phyloP scores from a whole-genome alignment of 1,140 invertebrate species.

The Nautilus pompilius region DNA sequence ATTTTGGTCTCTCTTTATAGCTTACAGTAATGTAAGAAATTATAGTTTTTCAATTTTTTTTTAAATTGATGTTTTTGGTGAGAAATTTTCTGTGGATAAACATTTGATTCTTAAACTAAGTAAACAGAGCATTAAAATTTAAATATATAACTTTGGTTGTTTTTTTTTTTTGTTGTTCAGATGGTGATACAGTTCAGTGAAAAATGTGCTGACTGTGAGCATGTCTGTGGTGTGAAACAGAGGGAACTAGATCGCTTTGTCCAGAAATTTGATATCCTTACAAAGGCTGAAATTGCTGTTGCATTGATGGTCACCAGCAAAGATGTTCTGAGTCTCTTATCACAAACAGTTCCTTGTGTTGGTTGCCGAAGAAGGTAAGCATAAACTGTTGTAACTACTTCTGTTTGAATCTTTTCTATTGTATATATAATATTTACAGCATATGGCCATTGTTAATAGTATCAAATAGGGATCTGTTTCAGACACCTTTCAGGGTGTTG shows the following conservation, averaged over 20 bases:
- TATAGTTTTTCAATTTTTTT: neutral
- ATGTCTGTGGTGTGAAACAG: constrained; percentile 67
- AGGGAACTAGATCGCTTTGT: constrained; percentile 76
- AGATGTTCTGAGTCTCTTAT: constrained; percentile 76
- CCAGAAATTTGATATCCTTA: constrained; percentile 74
- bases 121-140: neutral
- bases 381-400: constrained; percentile 2
- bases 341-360: constrained; percentile 87
- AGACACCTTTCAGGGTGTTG: neutral
- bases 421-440: neutral
- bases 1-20: too few species aligned
- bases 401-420: constrained; percentile 28
- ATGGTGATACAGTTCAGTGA: constrained; percentile 87
- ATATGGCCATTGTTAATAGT: neutral
- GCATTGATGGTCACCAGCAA: constrained; percentile 79
- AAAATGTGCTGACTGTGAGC: constrained; percentile 71
- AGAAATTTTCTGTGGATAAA: neutral
- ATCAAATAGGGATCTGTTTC: neutral
- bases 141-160: neutral
- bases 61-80: neutral
- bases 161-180: constrained; percentile 58
- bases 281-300: constrained; percentile 71
- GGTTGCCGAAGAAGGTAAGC: constrained; percentile 82
- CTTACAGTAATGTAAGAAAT: neutral
- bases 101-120: neutral